A percentile compares a stretch with the other conserved stretches of the same genome.
phyloP scores from a whole-genome alignment of 2,797 vertebrate genomes.

The Argyrosomus regius region DNA sequence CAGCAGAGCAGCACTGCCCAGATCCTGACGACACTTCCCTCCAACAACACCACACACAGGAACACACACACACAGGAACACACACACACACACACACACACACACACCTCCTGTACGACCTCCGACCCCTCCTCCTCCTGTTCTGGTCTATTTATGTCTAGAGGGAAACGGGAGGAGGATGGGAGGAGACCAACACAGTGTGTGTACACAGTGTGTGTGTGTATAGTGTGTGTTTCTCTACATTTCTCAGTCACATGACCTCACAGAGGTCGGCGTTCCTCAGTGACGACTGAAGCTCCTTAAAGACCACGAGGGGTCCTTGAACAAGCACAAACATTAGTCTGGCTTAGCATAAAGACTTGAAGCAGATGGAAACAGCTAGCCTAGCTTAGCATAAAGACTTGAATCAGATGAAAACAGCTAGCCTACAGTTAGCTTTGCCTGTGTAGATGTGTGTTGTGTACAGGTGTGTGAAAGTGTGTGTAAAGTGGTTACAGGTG shows the following conservation, averaged over 20 bases:
- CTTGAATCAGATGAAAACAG: too few relatives aligned
- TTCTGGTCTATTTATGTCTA: conserved; percentile 74
- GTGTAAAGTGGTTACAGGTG: too few relatives aligned
- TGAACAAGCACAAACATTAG: too few relatives aligned
- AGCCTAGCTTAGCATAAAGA: neutral
- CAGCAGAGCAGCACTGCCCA: conserved; percentile 59
- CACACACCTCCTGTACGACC: conserved; percentile 16
- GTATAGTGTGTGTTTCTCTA: neutral
- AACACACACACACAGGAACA: conserved; percentile 5
- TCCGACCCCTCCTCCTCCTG: conserved; percentile 10
- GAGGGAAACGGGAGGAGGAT: conserved; percentile 72
- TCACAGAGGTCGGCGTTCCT: neutral
- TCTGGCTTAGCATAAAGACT: too few relatives aligned
- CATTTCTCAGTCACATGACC: too few relatives aligned
- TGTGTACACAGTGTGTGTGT: neutral
- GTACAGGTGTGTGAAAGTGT: too few relatives aligned
- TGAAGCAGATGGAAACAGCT: too few relatives aligned
- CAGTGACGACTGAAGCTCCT: neutral
- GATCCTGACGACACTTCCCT: conserved; percentile 74
- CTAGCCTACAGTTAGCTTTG: too few relatives aligned
- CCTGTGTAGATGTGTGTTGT: too few relatives aligned
- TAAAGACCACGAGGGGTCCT: neutral
- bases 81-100: conserved; percentile 1
- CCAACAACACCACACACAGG: conserved; percentile 36
- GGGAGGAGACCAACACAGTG: conserved; percentile 64